These are phyloP conservation scores for Eucera pruinosa DNA, from an alignment of 2,888 invertebrate genomes.

Conservation along the genomic window DNA sequence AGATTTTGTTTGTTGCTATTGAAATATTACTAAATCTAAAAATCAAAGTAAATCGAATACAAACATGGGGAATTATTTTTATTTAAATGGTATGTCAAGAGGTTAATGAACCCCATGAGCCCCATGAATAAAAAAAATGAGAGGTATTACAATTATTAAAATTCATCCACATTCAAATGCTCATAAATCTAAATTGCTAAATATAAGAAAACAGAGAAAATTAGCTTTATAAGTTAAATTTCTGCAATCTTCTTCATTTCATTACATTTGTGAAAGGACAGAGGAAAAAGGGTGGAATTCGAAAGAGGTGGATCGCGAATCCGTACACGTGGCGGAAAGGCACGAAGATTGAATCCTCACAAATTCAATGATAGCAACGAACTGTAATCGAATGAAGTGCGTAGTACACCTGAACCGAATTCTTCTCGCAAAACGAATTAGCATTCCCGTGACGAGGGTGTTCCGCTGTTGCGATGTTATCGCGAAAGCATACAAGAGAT, in stretches of 20 bases:
- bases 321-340: slow-evolving; percentile 25
- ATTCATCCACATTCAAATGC: too few relatives aligned
- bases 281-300: not conserved
- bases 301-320: slow-evolving; percentile 31
- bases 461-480: not conserved
- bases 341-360: slow-evolving; percentile 46
- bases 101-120: too few relatives aligned
- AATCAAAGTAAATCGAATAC: too few relatives aligned
- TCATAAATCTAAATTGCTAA: too few relatives aligned
- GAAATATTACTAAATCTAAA: too few relatives aligned
- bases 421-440: slow-evolving; percentile 22
- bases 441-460: not conserved
- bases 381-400: slow-evolving; percentile 46
- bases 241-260: not conserved
- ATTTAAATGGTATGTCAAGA: too few relatives aligned
- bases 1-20: too few relatives aligned
- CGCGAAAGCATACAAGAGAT: not conserved
- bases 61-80: too few relatives aligned
- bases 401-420: slow-evolving; percentile 26
- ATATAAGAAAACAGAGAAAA: too few relatives aligned
- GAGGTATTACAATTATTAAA: too few relatives aligned
- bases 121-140: too few relatives aligned
- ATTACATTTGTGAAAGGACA: not conserved
- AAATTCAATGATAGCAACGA: slow-evolving; percentile 51
- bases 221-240: too few relatives aligned